Evolutionary conservation across 2,113 vertebrate genomes (phyloP), one percentile per base, ranked within the genome.

Genomic region (Marmota monax): DNA sequence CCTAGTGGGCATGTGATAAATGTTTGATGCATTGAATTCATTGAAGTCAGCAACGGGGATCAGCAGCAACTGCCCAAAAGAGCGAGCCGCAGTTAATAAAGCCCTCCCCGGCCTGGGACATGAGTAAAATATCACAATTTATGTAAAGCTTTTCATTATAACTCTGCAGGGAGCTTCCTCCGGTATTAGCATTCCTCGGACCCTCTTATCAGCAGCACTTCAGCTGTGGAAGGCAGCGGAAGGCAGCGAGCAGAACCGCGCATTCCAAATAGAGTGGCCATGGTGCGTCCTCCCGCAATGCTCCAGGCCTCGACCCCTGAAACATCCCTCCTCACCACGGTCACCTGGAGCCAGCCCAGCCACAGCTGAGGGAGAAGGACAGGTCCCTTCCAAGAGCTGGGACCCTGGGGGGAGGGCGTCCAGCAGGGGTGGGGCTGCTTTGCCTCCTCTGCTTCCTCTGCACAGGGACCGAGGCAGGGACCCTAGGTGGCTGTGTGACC

Each of bases 151-250:
- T 77, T 95, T 98, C 97, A 84, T 98, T 95, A 88, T 51, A 91
- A 83, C 96, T 97, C 97, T 93, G 92, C 48, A 11, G 98, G 98
- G 98, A 98, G 95, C 95, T 96, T 96, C 95, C 96, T 96, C 87
- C 6, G 4, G 80, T 85, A 96, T 98, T 98, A 98, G 97, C 98
- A 92, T 98, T 97, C 96, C 96, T 96, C 95, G 96, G 96, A 96
- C 88, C 88, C 94, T 97, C 96, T 97, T 96, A 91, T 97, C 98
- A 98, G 98, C 96, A 72, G 90, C 96, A 63, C 97, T 98, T 97
- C 92, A 92, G 98, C 97, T 42, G 96, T 97, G 83, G 92, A 45
- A 84, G 63, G 85, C 5, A 0, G n/a, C 2, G 10, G 48, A 11
- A 51, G 48, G 48, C 48, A 2, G 12, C 12, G 12, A 13, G 48